These are phyloP conservation scores for Chromobotia macracanthus DNA, from an alignment of 2,797 vertebrate species.

Conservation along the genomic window DNA sequence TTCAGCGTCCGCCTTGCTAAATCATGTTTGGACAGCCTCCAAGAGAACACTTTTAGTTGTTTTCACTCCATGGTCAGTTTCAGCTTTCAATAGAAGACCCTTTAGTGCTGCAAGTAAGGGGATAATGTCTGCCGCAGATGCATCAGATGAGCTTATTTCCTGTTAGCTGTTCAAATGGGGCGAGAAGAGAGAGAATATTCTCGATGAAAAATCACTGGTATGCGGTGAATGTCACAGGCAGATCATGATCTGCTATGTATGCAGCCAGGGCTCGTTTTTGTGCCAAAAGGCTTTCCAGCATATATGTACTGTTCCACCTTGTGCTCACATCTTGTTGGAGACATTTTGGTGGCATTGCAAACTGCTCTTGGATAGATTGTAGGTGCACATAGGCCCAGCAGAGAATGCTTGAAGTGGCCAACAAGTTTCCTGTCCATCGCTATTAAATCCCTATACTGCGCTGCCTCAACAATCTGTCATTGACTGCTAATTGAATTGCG, in stretches of 20 bases:
- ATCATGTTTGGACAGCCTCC: too few relatives aligned
- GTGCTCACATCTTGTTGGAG: too few relatives aligned
- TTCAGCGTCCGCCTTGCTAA: too few relatives aligned
- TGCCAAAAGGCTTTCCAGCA: background rate
- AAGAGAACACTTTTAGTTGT: background rate
- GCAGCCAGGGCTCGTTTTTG: background rate
- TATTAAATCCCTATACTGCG: constrained; percentile 29
- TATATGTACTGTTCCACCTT: constrained; percentile 13
- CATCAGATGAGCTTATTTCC: constrained; percentile 39
- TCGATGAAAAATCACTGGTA: constrained; percentile 9
- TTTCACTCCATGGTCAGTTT: constrained; percentile 34
- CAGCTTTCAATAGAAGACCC: constrained; percentile 24
- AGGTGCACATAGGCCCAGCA: background rate
- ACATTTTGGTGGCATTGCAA: too few relatives aligned
- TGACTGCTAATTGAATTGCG: constrained; percentile 12
- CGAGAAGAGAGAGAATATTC: constrained; percentile 40
- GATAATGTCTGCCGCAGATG: constrained; percentile 19
- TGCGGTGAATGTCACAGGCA: constrained; percentile 37
- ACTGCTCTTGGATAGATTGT: background rate
- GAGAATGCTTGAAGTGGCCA: constrained; percentile 48
- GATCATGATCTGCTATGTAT: constrained; percentile 32
- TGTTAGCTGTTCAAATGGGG: constrained; percentile 48
- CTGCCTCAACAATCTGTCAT: constrained; percentile 39
- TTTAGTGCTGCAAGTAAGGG: constrained; percentile 18
- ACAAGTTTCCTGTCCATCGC: constrained; percentile 36